A percentile compares a stretch with the other conserved stretches of the same genome.
Conservation (phyloP, 2,113 vertebrate species). For the Callipepla californica region DNA sequence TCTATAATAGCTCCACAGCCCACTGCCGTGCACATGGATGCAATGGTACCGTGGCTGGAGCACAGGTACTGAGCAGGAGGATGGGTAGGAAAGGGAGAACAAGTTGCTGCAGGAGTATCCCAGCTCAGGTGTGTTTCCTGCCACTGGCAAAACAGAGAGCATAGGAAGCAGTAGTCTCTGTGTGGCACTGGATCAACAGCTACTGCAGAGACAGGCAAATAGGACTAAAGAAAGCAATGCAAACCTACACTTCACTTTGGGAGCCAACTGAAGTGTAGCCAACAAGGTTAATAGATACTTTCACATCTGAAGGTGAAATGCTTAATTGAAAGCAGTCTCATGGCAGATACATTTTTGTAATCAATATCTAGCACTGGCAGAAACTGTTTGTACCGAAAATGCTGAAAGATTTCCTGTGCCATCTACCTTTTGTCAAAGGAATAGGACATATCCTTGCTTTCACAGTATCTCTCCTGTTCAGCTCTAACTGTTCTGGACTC, state of each 20-base stretch:
- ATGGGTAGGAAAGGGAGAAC: background rate
- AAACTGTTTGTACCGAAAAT: background rate
- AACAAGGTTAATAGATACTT: background rate
- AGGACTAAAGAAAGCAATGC: background rate
- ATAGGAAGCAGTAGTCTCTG: accelerated
- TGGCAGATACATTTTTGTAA: background rate
- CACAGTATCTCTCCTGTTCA: background rate
- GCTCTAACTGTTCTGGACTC: background rate
- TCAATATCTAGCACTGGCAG: background rate
- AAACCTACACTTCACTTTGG: background rate
- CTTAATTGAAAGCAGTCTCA: background rate
- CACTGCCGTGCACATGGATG: background rate
- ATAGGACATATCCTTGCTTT: background rate
- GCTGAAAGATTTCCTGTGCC: background rate
- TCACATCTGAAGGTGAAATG: background rate
- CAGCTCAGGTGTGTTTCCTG: background rate
- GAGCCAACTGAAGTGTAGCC: background rate
- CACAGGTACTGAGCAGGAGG: too few species aligned
- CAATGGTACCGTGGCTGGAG: background rate
- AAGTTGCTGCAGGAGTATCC: background rate
- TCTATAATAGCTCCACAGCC: background rate
- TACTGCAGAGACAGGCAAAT: background rate
- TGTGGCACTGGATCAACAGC: accelerated
- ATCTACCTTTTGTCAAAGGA: background rate
- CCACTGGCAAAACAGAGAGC: accelerated